Percentiles rank a stretch among this genome's conserved stretches.
phyloP scores from a whole-genome alignment of 1,140 invertebrate genomes.

The Vanessa tameamea region DNA sequence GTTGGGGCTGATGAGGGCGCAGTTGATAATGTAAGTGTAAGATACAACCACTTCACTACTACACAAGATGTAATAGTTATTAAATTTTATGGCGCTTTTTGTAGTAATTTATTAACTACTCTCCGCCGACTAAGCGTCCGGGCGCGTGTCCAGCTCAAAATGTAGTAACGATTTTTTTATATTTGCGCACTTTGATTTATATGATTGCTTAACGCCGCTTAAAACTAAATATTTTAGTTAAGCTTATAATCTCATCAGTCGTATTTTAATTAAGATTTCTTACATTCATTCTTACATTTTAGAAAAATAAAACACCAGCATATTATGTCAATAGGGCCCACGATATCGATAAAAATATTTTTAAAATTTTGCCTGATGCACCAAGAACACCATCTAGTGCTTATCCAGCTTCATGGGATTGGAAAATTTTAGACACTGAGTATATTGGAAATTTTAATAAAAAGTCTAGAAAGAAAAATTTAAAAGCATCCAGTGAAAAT shows the following conservation, averaged over 20 bases:
- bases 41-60: not conserved
- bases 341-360: conserved; percentile 86
- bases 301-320: conserved; percentile 91
- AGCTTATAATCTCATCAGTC: no score
- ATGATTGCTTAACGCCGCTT: no score
- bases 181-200: no score
- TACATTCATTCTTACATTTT: conserved; percentile 49
- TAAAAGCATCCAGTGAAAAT: conserved; percentile 75
- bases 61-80: not conserved
- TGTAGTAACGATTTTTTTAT: no score
- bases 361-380: conserved; percentile 89
- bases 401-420: conserved; percentile 86
- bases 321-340: conserved; percentile 88
- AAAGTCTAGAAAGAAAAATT: conserved; percentile 67
- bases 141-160: no score
- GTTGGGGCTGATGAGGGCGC: conserved; percentile 89
- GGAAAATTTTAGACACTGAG: conserved; percentile 83
- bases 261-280: no score
- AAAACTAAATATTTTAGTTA: no score
- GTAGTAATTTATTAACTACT: no score
- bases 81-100: not conserved
- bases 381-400: conserved; percentile 86
- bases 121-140: no score
- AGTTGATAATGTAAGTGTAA: conserved; percentile 89
- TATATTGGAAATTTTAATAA: conserved; percentile 70